Evolutionary conservation across 2,797 vertebrate genomes (phyloP), one percentile per base, ranked within the genome.

Genomic region (Chaunax sp.): DNA sequence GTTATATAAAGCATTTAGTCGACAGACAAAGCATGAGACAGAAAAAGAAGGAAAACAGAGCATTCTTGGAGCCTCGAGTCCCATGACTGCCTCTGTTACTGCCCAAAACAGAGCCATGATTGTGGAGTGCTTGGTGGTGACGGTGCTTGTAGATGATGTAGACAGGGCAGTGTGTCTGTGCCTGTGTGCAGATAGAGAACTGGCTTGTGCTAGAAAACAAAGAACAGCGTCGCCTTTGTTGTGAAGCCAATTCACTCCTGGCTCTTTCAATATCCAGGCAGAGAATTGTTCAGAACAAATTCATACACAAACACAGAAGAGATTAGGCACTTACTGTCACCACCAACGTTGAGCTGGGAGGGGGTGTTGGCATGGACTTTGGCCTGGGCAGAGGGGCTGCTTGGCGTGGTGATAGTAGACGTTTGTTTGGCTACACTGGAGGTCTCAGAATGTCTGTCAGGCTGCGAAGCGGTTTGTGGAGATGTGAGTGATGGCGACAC

Each of bases 91-190:
- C 45, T 84, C 64, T 56, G 78, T 81, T 52, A 57, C 56, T 55
- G 46, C 57, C 53, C 61, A 58, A 81, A 83, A 91, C 90, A 91
- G 87, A 87, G 82, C 58, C 43, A 77, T 74, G 81, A 89, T 81
- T 91, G 88, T 87, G 64, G 59, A 62, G 69, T 58, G 86, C 79
- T 75, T 84, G 91, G 88, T 89, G 80, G 87, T 84, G 91, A 89
- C 86, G 70, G 84, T 65, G 73, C 86, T 82, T 51, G 78, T 69
- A 63, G 73, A 81, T 72, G 80, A 77, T 67, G 75, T 64, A 67
- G 78, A 69, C 11, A 18, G 54, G 52, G 57, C 19, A 40, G 18
- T 66, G 46, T 38, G 25, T 53, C 19, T 61, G 69, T 74, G 25
- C 20, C 46, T 76, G 60, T 78, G 12, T 71, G 53, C 68, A 61